phyloP scores from a whole-genome alignment of 2,113 vertebrate genomes.

The Sturnira hondurensis region DNA sequence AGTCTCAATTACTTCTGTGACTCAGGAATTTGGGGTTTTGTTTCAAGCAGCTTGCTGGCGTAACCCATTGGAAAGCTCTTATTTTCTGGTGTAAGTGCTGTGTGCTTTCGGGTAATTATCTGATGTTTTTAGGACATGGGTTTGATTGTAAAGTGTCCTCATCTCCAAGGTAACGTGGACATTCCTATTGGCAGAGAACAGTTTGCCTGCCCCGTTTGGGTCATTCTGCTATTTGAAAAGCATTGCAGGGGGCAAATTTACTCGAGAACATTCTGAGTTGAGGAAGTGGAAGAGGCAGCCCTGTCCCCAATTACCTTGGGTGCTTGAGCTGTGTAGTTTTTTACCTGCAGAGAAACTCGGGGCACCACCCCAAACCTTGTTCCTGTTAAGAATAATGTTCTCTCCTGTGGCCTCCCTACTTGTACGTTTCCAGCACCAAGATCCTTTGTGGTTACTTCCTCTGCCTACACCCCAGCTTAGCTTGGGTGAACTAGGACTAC shows the following conservation, averaged over 20 bases:
- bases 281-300: not conserved
- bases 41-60: not conserved
- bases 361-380: not conserved
- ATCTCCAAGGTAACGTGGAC: conserved; percentile 46
- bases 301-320: not conserved
- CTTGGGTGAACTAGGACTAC: not conserved
- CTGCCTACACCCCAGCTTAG: not conserved
- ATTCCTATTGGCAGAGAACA: conserved; percentile 54
- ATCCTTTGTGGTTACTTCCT: not conserved
- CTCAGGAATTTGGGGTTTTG: not conserved
- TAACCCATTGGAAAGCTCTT: not conserved
- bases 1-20: not conserved
- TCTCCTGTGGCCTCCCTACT: not conserved
- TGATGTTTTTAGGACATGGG: not conserved
- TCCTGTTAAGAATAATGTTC: not conserved
- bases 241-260: not conserved
- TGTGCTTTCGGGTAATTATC: not conserved
- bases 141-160: conserved; percentile 47
- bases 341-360: not conserved
- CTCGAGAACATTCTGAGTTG: not conserved
- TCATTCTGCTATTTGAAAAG: conserved; percentile 43
- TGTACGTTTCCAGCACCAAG: not conserved
- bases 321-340: not conserved
- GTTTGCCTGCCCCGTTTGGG: not conserved
- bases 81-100: not conserved